A percentile compares a stretch with the other conserved stretches of the same genome.
Evolutionary conservation across 2,797 vertebrate genomes (phyloP).

Genomic region (Phaenicophaeus curvirostris): DNA sequence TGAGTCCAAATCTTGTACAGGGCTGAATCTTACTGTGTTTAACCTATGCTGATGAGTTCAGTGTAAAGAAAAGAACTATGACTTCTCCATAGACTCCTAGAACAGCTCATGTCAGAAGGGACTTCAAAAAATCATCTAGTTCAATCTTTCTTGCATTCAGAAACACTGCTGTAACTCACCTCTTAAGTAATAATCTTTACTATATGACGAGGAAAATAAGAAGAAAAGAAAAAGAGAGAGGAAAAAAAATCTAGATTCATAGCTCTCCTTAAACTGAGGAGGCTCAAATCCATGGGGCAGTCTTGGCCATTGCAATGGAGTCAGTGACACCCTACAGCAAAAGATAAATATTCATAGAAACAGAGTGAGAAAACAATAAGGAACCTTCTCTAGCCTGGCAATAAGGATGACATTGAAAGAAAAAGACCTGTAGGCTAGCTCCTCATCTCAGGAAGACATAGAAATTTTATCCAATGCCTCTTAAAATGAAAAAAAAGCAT

Average conservation of each 20-base stretch:
- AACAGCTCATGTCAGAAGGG: neutral
- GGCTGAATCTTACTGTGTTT: neutral
- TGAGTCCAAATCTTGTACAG: neutral
- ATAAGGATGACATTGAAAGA: neutral
- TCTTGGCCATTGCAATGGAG: neutral
- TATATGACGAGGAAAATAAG: rapidly evolving
- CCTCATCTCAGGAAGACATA: neutral
- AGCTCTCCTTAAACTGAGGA: neutral
- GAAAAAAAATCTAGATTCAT: neutral
- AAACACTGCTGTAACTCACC: neutral
- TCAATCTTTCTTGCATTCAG: neutral
- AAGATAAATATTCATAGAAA: neutral
- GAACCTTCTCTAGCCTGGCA: neutral
- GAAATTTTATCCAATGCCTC: neutral
- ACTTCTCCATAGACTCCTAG: neutral
- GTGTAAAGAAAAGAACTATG: neutral
- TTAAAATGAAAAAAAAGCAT: neutral
- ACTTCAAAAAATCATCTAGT: neutral
- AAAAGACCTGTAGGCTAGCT: neutral
- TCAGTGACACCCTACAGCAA: neutral
- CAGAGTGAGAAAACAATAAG: neutral
- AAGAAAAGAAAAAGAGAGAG: no score
- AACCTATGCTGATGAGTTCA: neutral
- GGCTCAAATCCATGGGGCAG: neutral
- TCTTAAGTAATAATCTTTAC: neutral